These are phyloP conservation scores for Polypterus bichir DNA, from an alignment of 2,113 vertebrate species.

Conservation along the genomic window DNA sequence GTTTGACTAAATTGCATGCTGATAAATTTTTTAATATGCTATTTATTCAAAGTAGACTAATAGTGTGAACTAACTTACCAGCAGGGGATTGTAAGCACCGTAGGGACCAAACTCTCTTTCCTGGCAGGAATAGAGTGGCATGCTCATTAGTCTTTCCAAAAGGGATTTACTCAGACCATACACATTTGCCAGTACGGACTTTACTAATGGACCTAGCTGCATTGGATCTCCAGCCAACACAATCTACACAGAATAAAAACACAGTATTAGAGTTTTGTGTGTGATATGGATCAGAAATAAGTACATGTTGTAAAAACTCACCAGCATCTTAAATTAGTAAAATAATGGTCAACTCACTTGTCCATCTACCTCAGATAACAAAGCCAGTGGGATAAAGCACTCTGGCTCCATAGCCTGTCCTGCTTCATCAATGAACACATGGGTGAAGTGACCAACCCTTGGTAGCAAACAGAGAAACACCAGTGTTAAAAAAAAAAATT, in stretches of 20 bases:
- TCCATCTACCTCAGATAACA: conserved; percentile 68
- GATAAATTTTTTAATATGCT: too few relatives aligned
- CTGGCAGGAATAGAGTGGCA: conserved; percentile 55
- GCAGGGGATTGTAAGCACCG: conserved; percentile 71
- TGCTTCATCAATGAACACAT: conserved; percentile 85
- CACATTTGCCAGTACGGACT: conserved; percentile 59
- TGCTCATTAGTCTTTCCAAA: conserved; percentile 74
- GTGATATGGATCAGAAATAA: too few relatives aligned
- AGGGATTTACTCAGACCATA: conserved; percentile 76
- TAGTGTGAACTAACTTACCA: conserved; percentile 54
- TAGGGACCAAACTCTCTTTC: conserved; percentile 46
- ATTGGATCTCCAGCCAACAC: conserved; percentile 82
- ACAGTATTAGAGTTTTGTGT: neutral
- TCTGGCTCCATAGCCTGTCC: conserved; percentile 91
- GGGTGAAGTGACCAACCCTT: conserved; percentile 85
- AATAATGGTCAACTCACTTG: conserved; percentile 50
- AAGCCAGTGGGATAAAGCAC: conserved; percentile 72
- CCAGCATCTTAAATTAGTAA: too few relatives aligned
- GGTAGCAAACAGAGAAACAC: neutral
- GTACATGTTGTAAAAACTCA: too few relatives aligned
- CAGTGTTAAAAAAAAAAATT: neutral
- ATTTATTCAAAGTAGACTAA: too few relatives aligned
- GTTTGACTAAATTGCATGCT: too few relatives aligned
- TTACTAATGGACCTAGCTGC: conserved; percentile 81
- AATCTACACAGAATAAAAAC: conserved; percentile 43